A percentile compares a stretch with the other conserved stretches of the same genome.
These are phyloP conservation scores for Altica lythri DNA, from an alignment of 2,888 invertebrate genomes.

Conservation along the genomic window DNA sequence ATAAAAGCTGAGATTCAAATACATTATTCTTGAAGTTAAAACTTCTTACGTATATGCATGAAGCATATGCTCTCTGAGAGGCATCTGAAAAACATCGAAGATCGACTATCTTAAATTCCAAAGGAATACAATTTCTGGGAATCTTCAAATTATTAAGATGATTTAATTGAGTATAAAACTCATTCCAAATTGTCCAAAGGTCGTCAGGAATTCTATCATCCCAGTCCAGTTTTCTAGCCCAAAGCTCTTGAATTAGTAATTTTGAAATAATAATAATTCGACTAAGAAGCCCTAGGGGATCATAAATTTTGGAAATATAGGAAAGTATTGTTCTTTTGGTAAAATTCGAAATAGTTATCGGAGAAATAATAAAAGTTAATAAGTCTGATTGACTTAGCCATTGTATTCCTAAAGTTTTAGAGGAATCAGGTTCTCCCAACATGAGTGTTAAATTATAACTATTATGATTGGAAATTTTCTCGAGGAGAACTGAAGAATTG, in stretches of 20 bases:
- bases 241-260: conserved; percentile 10
- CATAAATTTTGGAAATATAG: conserved; percentile 7
- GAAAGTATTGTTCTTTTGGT: conserved; percentile 12
- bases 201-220: conserved; percentile 7
- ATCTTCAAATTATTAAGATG: conserved; percentile 11
- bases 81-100: conserved; percentile 18
- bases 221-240: conserved; percentile 1
- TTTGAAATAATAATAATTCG: conserved; percentile 13
- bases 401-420: conserved; percentile 15
- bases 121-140: not conserved
- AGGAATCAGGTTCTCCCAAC: conserved; percentile 9
- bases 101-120: not conserved
- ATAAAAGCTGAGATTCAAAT: not conserved
- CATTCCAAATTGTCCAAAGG: not conserved
- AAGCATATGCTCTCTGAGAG: conserved; percentile 2
- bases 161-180: conserved; percentile 4
- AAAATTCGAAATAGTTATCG: not conserved
- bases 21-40: not conserved
- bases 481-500: not conserved
- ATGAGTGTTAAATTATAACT: not conserved
- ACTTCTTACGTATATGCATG: conserved; percentile 10
- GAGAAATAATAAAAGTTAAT: not conserved
- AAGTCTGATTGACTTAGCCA: not conserved
- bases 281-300: conserved; percentile 11
- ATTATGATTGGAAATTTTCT: not conserved